Conservation (phyloP, 2,888 invertebrate species). For the Epistrophe grossulariae region DNA sequence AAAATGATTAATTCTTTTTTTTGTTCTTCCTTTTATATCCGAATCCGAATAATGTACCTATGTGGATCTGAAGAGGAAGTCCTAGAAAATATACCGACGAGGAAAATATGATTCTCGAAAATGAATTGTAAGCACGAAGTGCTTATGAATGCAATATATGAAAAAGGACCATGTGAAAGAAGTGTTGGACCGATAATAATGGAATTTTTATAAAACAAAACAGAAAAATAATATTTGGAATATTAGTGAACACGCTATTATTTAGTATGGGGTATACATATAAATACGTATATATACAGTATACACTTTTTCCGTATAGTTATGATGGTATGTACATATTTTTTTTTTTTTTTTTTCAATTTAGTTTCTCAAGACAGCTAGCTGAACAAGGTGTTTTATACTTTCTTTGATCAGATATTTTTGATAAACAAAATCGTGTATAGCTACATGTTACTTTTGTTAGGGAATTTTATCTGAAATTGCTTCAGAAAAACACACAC, state of each 20-base stretch:
- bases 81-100: slow-evolving; percentile 8
- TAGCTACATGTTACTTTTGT: slow-evolving; percentile 9
- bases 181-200: slow-evolving; percentile 47
- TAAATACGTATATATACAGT: too few species aligned
- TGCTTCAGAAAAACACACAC: slow-evolving; percentile 17
- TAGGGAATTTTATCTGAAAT: slow-evolving; percentile 29
- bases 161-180: slow-evolving; percentile 6
- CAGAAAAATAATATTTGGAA: neutral
- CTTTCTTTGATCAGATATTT: slow-evolving; percentile 23
- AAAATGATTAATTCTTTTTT: slow-evolving; percentile 61
- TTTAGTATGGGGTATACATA: neutral
- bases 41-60: slow-evolving; percentile 2
- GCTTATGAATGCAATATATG: slow-evolving; percentile 37
- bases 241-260: slow-evolving; percentile 30
- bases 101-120: slow-evolving; percentile 27
- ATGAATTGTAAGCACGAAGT: slow-evolving; percentile 37
- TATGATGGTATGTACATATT: too few species aligned
- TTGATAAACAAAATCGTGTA: neutral
- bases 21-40: slow-evolving; percentile 32
- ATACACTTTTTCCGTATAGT: too few species aligned
- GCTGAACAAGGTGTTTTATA: slow-evolving; percentile 12
- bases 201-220: slow-evolving; percentile 19
- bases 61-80: slow-evolving; percentile 2
- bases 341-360: neutral
- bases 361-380: neutral